Evolutionary conservation across 1,140 invertebrate species (phyloP), one percentile per base, ranked within the genome.

Genomic region (Triops cancriformis): DNA sequence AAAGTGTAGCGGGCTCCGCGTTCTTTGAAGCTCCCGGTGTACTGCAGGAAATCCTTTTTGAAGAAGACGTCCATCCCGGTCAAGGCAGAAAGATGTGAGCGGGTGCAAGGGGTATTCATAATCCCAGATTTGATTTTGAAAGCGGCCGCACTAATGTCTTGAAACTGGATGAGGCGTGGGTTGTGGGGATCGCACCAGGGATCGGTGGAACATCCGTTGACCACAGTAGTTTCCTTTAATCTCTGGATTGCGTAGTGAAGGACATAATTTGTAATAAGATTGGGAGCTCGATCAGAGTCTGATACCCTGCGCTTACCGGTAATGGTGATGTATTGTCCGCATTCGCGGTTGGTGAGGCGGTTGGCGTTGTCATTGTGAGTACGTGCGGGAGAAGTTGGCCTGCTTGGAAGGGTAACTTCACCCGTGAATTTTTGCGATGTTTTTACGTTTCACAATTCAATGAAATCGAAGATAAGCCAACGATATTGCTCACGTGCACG

Each of bases 11-110:
- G 87, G 0, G 95, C 95, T 6, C 96, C 96, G 79, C 96, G 88
- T 84, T 97, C 96, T 85, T 78, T 79, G 41, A 77, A 80, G 28
- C 93, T 96, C 84, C 96, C 95, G 11, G 95, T 97, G 76, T 89
- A 90, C 85, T 97, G 95, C 10, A 96, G 86, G 84, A 94, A 97
- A 83, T 98, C 96, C 83, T 96, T 96, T 85, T 98, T 97, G 78
- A 97, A 89, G 84, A 90, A 98, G 72, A 98, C 88, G 41, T 96
- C 90, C 89, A 97, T 93, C 28, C 90, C 92, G 77, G 90, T 90
- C 12, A 89, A 81, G 4, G 88, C 85, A 0, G 93, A 95, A 82
- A 96, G 88, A 80, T 92, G 91, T 0, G 94, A 95, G 87, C 87
- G 89, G 81, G 90, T 89, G 83, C 95, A 96, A 64, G 94, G 93